These are phyloP conservation scores for Molanna angustata DNA, from an alignment of 2,888 invertebrate genomes.

Conservation along the genomic window DNA sequence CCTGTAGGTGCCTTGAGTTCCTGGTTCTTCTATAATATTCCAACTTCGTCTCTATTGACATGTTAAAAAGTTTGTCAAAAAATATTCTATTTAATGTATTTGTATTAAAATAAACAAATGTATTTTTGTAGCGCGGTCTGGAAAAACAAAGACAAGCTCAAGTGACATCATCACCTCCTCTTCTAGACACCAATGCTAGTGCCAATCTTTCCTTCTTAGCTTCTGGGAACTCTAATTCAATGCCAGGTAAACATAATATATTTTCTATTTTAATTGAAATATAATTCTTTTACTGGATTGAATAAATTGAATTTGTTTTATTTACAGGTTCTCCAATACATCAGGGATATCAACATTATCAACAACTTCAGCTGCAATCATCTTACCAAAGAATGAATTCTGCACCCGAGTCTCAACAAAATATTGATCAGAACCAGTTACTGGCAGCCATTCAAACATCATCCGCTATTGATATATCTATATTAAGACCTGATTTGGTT, in stretches of 20 bases:
- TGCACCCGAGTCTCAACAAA: constrained; percentile 15
- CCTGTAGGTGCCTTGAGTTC: too few species aligned
- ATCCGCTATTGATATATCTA: constrained; percentile 40
- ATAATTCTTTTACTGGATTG: not conserved
- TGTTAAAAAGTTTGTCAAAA: too few species aligned
- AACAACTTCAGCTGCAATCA: constrained; percentile 24
- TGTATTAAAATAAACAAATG: not conserved
- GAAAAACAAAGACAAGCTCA: constrained; percentile 46
- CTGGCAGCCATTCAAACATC: constrained; percentile 32
- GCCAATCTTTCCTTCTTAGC: constrained; percentile 36
- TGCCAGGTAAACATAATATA: constrained; percentile 48
- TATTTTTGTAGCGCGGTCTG: constrained; percentile 44
- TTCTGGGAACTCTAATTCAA: constrained; percentile 49
- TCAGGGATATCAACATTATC: constrained; percentile 44
- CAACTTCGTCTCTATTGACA: too few species aligned
- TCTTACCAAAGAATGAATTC: constrained; percentile 24
- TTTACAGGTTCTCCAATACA: constrained; percentile 61
- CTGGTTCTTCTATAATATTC: too few species aligned
- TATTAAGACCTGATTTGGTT: constrained; percentile 47
- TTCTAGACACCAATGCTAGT: constrained; percentile 38
- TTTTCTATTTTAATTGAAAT: not conserved
- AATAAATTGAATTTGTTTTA: not conserved
- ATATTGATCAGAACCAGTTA: constrained; percentile 36
- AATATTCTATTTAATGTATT: not conserved
- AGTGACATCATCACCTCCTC: constrained; percentile 45